Conservation (phyloP, 2,888 invertebrate genomes). For the Lydus trimaculatus region DNA sequence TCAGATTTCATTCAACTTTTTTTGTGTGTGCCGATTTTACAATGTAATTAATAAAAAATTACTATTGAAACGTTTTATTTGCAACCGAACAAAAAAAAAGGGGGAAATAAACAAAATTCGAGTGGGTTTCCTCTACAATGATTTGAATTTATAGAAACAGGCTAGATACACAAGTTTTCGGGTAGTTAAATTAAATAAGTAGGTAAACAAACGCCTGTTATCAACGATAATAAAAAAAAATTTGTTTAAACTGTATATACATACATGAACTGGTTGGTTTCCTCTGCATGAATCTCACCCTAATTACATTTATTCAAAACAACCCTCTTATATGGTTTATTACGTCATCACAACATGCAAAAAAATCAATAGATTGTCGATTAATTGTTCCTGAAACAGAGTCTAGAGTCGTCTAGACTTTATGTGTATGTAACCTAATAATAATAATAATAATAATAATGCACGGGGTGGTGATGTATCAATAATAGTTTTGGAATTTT, state of each 20-base stretch:
- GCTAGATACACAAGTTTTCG: constrained; percentile 23
- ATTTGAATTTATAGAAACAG: constrained; percentile 11
- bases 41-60: background rate
- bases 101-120: background rate
- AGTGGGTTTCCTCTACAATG: background rate
- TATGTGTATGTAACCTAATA: background rate
- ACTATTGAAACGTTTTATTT: background rate
- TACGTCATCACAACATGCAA: constrained; percentile 3
- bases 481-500: background rate
- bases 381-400: background rate
- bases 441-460: too few species aligned
- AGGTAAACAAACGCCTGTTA: constrained; percentile 25
- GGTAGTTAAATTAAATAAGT: constrained; percentile 18
- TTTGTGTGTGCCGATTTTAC: background rate
- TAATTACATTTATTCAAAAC: background rate
- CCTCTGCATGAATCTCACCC: background rate
- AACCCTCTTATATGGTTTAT: constrained; percentile 8
- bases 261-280: background rate
- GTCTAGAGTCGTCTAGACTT: background rate
- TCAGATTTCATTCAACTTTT: constrained; percentile 33
- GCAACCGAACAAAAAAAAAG: background rate
- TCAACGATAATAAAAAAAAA: constrained; percentile 4
- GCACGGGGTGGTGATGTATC: background rate
- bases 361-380: constrained; percentile 19
- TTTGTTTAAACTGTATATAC: background rate